Base-by-base conservation (phyloP, 1,140 invertebrate genomes). In the Drosophila paulistorum region DNA sequence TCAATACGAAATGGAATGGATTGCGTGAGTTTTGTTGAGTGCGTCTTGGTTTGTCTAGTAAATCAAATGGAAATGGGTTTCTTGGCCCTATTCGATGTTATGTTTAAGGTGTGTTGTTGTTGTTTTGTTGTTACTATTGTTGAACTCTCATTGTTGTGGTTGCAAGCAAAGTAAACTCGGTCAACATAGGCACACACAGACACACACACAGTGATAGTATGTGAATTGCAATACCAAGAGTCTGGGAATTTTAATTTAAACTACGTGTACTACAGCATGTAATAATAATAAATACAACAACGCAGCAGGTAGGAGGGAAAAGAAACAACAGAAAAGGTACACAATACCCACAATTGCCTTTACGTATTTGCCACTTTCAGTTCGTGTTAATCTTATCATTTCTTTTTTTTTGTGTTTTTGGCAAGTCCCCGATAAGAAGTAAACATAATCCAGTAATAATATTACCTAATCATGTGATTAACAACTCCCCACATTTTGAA, bases 401-500 rank as follows among this genome's bases (percentile, higher is more conserved):
- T 14, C n/a, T 42, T 14, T 45, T 7, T 9, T 20, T 20, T 48
- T 48, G 1, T 3, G 2, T 69, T 62, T 68, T 62, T 23, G 45
- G 66, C 58, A 33, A 33, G 11, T 30, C 30, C 3, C 7, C 41
- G 72, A 75, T 83, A 79, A 84, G 74, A 70, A 70, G 30, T 26
- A 70, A 48, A 42, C 71, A 70, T 65, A 70, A 70, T 65, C 67
- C 71, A 61, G 57, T 26, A 73, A 42, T 57, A 58, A 39, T 89
- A 82, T 87, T 89, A 89, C 81, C 80, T 60, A 78, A 79, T 74
- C 74, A 79, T 59, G 82, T 89, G 77, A 81, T 85, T 83, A 84
- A 77, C 69, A 60, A 39, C 33, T 14, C 9, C 30, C 11, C 17
- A 35, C 6, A 7, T 30, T 30, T 6, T 30, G 10, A 37, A 59